Evolutionary conservation across 2,888 invertebrate species (phyloP), one percentile per base, ranked within the genome.

Genomic region (Agonopterix arenella): DNA sequence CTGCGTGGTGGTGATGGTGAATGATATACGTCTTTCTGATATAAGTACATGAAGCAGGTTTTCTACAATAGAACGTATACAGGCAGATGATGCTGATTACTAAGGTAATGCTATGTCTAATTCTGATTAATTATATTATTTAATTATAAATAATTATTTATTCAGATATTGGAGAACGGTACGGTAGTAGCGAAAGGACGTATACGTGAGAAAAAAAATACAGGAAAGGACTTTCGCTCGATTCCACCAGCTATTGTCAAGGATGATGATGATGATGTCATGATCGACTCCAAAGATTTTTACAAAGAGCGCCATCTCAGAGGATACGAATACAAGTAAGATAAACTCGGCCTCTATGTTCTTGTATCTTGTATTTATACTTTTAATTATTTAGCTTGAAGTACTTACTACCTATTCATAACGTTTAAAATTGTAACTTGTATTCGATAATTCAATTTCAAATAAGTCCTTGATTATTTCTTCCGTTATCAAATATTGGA

Each of bases 271-370:
- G 3, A 45, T 28, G 10, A 64, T 94, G 63, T 78, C 90, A 0
- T 89, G n/a, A n/a, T n/a, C n/a, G n/a, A n/a, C n/a, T n/a, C 90
- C 2, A 91, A 90, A 58, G 94, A 94, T 73, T 90, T 94, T 64
- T 94, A 94, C 65, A 93, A 91, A 57, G 94, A 94, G 66, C 76
- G 95, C 43, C 85, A 91, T 55, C 89, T 95, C 1, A 90, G 95
- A 60, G 94, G 95, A 3, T 93, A 95, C 66, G 93, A 92, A 57
- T 92, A 92, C 66, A 78, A 84, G 89, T 92, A 59, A 37, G 37
- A n/a, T n/a, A n/a, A n/a, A n/a, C n/a, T n/a, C n/a, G n/a, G n/a
- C n/a, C n/a, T n/a, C n/a, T n/a, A n/a, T n/a, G n/a, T n/a, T n/a
- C n/a, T n/a, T n/a, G n/a, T n/a, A n/a, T n/a, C n/a, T n/a, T n/a